Base-by-base conservation (phyloP, 2,113 vertebrate genomes). In the Callipepla squamata region DNA sequence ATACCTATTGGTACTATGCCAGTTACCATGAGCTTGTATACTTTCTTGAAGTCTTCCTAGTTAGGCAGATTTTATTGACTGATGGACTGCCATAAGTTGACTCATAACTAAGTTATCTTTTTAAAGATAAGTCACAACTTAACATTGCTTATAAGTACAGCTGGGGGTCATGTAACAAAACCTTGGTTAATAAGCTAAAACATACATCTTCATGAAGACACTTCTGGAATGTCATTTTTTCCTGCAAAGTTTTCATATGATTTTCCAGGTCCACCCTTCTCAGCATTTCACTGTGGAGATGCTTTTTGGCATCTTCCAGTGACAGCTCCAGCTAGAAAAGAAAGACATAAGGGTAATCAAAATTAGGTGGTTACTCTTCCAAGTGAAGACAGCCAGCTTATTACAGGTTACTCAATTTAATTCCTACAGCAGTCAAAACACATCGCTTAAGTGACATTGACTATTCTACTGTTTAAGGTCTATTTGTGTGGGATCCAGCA, bases 211-310 rank as follows among this genome's bases (percentile, higher is more conserved):
- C 97, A 5, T 96, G 87, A 79, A 98, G 93, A 88, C 87, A 96
- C 85, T 96, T 98, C 96, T 98, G 97, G 53, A 99, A 98, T 6
- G 87, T 96, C 22, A 98, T 93, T 96, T 99, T 95, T 91, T 99
- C 98, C 59, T 95, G 96, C 20, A 98, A 78, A 6, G 98, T 98
- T 93, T 98, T 98, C 68, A 97, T 68, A 75, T 97, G 94, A 96
- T 98, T 98, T 97, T 98, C 98, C 70, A 98, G 42, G 22, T 98
- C 98, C 23, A 97, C 97, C 13, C 97, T 97, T 66, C 85, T 95
- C 84, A 99, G 44, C 93, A 97, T 97, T 97, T 99, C 98, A 11
- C 96, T 95, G 26, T 97, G 96, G 42, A 99, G 96, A 89, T 98
- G 97, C 45, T 96, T 97, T 94, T 97, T 98, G 7, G 96, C 76